Evolutionary conservation across 2,888 invertebrate genomes (phyloP).

Genomic region (Lochmaea crataegi): DNA sequence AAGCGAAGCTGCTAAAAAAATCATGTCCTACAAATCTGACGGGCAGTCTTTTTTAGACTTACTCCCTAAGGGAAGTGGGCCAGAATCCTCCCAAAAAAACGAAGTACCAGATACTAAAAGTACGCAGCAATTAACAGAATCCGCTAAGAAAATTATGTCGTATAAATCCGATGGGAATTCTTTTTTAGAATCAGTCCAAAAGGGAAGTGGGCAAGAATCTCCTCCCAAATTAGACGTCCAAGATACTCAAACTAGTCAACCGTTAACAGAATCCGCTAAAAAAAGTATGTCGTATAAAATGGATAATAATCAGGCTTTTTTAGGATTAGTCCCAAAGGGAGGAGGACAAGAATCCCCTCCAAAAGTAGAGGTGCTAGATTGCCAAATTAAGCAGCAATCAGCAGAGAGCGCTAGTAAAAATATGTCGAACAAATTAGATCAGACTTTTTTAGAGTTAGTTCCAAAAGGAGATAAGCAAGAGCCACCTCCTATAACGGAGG

Average conservation of each 20-base stretch:
- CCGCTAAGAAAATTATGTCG: background rate
- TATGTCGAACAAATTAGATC: background rate
- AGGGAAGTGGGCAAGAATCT: background rate
- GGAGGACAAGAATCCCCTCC: background rate
- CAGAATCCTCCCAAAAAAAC: too few relatives aligned
- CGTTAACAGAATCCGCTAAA: background rate
- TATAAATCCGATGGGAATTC: background rate
- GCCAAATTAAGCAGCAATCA: background rate
- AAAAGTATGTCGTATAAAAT: background rate
- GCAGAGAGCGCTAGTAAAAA: background rate
- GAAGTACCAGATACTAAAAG: too few relatives aligned
- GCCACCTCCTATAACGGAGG: too few relatives aligned
- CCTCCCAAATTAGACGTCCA: background rate
- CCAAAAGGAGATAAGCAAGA: constrained; percentile 1
- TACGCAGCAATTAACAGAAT: background rate
- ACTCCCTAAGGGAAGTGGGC: background rate
- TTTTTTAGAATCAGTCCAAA: background rate
- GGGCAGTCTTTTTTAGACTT: background rate
- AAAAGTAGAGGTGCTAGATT: background rate
- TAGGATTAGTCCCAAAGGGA: background rate
- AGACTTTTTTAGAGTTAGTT: background rate
- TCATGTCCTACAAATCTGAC: background rate
- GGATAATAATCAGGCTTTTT: background rate
- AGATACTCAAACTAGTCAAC: background rate
- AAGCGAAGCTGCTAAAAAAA: background rate